These are phyloP conservation scores for Augochlora pura DNA, from an alignment of 1,140 invertebrate genomes.

Conservation along the genomic window DNA sequence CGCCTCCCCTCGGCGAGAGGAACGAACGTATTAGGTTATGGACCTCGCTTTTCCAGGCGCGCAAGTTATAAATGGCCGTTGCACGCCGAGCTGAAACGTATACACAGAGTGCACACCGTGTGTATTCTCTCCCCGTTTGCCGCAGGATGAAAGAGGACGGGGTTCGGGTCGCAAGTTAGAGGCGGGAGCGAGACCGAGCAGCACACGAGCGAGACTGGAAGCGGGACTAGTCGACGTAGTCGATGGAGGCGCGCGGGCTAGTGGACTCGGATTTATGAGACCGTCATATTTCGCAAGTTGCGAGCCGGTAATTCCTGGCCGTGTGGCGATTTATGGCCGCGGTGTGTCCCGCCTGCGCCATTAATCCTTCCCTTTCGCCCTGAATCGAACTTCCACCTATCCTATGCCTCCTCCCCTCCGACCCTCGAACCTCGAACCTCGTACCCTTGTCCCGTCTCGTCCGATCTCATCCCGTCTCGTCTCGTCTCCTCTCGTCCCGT, in stretches of 20 bases:
- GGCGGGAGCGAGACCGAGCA: slow-evolving; percentile 22
- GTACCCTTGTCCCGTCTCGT: background rate
- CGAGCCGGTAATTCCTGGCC: slow-evolving; percentile 79
- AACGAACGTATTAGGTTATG: slow-evolving; percentile 68
- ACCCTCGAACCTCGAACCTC: background rate
- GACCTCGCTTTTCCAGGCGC: slow-evolving; percentile 68
- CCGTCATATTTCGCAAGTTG: slow-evolving; percentile 80
- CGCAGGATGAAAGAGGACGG: slow-evolving; percentile 25
- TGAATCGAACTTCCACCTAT: slow-evolving; percentile 77
- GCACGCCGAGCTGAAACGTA: slow-evolving; percentile 64
- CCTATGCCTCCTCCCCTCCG: slow-evolving; percentile 40
- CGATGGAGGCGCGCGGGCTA: slow-evolving; percentile 69
- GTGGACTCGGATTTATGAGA: slow-evolving; percentile 78
- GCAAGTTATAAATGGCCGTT: slow-evolving; percentile 69
- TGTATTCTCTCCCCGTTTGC: slow-evolving; percentile 40
- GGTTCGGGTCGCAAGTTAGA: slow-evolving; percentile 42
- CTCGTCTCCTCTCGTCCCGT: background rate
- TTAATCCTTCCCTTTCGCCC: slow-evolving; percentile 79
- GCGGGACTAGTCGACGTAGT: slow-evolving; percentile 62
- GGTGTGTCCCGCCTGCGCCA: slow-evolving; percentile 78
- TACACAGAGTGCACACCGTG: slow-evolving; percentile 48
- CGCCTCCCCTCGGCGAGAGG: slow-evolving; percentile 56
- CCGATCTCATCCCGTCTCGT: background rate
- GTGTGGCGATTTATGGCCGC: slow-evolving; percentile 78
- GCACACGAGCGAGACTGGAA: slow-evolving; percentile 54